These are phyloP conservation scores for Turdus rufiventris DNA, from an alignment of 2,113 vertebrate genomes.

Conservation along the genomic window DNA sequence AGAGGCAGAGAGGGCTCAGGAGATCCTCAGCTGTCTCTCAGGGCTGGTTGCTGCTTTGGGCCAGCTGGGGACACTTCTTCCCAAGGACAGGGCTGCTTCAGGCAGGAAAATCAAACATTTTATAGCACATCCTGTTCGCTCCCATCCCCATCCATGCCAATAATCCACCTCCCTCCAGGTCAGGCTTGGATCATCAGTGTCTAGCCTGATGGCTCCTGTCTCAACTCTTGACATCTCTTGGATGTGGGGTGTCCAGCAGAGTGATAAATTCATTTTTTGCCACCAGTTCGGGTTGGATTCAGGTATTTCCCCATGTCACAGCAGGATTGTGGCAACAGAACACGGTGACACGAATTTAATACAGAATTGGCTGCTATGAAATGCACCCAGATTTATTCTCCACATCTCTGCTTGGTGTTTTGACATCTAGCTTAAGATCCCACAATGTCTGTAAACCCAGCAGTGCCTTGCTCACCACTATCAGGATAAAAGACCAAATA, in stretches of 20 bases:
- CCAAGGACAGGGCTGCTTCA: background rate
- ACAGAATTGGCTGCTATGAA: background rate
- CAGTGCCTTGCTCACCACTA: constrained; percentile 47
- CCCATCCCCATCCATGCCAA: background rate
- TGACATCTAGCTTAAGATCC: background rate
- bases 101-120: background rate
- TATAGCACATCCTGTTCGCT: background rate
- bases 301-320: background rate
- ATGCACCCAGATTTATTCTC: background rate
- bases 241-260: background rate
- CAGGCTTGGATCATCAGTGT: background rate
- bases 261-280: background rate
- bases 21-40: background rate
- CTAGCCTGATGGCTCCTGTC: background rate
- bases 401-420: background rate
- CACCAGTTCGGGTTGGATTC: background rate
- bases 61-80: background rate
- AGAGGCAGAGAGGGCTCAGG: background rate
- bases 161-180: background rate
- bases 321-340: background rate
- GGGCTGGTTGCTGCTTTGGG: background rate
- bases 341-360: fast-evolving
- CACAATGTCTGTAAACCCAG: background rate
- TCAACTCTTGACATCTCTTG: background rate
- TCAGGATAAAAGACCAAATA: constrained; percentile 63